Conservation (phyloP, 2,888 invertebrate genomes). For the Cerceris ruficornis region DNA sequence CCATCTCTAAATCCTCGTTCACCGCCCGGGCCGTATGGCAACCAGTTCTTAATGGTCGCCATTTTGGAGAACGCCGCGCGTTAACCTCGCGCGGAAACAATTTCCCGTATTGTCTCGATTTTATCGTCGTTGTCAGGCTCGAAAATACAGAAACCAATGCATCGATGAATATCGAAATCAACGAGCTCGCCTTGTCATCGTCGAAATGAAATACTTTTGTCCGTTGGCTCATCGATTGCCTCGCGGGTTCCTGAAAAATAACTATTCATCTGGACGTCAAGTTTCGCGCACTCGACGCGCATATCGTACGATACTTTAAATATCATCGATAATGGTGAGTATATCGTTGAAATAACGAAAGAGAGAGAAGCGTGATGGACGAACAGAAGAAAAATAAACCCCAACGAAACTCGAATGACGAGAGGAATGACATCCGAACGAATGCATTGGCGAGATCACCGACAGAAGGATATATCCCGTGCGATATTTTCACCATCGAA, state of each 20-base stretch:
- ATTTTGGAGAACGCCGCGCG: too few relatives aligned
- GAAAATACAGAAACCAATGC: too few relatives aligned
- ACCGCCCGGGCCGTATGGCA: too few relatives aligned
- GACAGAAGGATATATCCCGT: background rate
- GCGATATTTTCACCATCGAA: constrained; percentile 7
- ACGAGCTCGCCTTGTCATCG: background rate
- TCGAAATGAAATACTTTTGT: too few relatives aligned
- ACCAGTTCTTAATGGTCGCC: too few relatives aligned
- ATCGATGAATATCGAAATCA: too few relatives aligned
- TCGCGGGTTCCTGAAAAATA: background rate
- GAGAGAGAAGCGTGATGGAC: too few relatives aligned
- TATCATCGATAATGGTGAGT: constrained; percentile 27
- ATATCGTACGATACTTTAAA: constrained; percentile 5
- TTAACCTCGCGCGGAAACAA: too few relatives aligned
- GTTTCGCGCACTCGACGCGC: background rate
- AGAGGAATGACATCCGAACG: background rate
- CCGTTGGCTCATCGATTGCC: background rate
- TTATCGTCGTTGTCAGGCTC: too few relatives aligned
- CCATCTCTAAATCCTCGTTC: too few relatives aligned
- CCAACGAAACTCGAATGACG: background rate
- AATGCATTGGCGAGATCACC: background rate
- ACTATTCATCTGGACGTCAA: constrained; percentile 2
- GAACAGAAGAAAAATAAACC: too few relatives aligned
- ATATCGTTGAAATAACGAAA: constrained; percentile 3
- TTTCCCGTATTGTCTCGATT: too few relatives aligned